A percentile compares a stretch with the other conserved stretches of the same genome.
Evolutionary conservation across 30 jellyfish, hydroid and myxozoan species (phyloP).

Genomic region (Aurelia sp.): DNA sequence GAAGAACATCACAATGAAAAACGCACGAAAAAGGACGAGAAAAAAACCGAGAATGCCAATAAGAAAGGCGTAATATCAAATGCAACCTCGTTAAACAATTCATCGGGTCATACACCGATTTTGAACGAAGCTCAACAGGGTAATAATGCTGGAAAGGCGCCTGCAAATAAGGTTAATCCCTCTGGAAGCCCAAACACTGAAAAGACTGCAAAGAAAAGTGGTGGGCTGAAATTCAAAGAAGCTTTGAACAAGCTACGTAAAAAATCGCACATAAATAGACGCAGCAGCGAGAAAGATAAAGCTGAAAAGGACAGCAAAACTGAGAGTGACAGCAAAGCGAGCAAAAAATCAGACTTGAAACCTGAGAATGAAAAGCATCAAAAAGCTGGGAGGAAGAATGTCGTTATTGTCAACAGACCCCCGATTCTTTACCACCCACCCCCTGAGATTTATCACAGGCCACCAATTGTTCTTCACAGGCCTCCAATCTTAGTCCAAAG

Average conservation of each 20-base stretch:
- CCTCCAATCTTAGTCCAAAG: conserved; percentile 93
- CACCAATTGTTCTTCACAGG: conserved; percentile 88
- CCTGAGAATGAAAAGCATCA: conserved; percentile 72
- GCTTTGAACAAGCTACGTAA: conserved; percentile 9
- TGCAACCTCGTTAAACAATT: conserved; percentile 25
- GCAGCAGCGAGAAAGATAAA: neutral
- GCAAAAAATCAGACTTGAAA: conserved; percentile 21
- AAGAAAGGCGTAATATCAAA: conserved; percentile 31
- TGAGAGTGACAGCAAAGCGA: neutral
- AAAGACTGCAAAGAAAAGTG: conserved; percentile 2
- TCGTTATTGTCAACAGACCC: conserved; percentile 94
- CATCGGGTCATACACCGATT: conserved; percentile 23
- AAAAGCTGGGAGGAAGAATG: conserved; percentile 86
- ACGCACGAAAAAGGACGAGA: conserved; percentile 44
- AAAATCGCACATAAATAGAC: neutral
- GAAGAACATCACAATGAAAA: conserved; percentile 41
- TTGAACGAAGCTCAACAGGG: conserved; percentile 15
- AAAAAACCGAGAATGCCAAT: neutral
- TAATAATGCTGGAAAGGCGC: neutral
- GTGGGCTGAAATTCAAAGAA: conserved; percentile 1
- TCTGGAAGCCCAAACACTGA: neutral
- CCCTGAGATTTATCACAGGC: conserved; percentile 94
- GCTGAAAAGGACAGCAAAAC: neutral
- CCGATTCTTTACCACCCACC: conserved; percentile 97
- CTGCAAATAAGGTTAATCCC: conserved; percentile 9